Conservation (phyloP, 2,113 vertebrate species). For the Tenebrosternarchus preto region DNA sequence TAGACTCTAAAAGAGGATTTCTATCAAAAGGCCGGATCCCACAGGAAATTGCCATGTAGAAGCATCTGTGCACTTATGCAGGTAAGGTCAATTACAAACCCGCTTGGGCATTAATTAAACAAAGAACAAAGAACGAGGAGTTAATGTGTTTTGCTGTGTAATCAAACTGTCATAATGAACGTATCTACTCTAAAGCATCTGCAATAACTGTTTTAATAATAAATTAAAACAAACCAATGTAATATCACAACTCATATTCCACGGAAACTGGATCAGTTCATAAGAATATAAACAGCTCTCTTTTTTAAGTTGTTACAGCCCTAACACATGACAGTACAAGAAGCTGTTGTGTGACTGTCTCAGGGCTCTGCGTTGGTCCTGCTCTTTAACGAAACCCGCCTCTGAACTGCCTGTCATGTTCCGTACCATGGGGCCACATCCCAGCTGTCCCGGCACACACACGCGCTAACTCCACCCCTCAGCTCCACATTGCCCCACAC, state of each 20-base stretch:
- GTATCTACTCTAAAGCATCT: not conserved
- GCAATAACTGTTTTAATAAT: not conserved
- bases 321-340: not conserved
- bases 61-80: slow-evolving; percentile 60
- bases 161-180: slow-evolving; percentile 15
- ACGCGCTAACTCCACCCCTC: slow-evolving; percentile 47
- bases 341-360: not conserved
- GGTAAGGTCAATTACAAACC: slow-evolving; percentile 67
- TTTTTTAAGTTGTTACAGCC: not conserved
- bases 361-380: slow-evolving; percentile 13
- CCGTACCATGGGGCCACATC: slow-evolving; percentile 40
- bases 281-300: too few relatives aligned
- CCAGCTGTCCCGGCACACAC: slow-evolving; percentile 56
- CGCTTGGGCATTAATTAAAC: slow-evolving; percentile 70
- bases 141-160: slow-evolving; percentile 56
- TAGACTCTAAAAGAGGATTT: slow-evolving; percentile 71
- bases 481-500: slow-evolving; percentile 51
- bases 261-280: not conserved
- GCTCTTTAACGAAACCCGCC: slow-evolving; percentile 23
- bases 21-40: slow-evolving; percentile 71
- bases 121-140: slow-evolving; percentile 58
- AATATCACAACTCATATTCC: not conserved
- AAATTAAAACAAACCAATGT: not conserved
- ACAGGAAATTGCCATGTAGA: slow-evolving; percentile 47
- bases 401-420: slow-evolving; percentile 46